Evolutionary conservation across 2,888 invertebrate species (phyloP).

Genomic region (Tricholauxania praeusta): DNA sequence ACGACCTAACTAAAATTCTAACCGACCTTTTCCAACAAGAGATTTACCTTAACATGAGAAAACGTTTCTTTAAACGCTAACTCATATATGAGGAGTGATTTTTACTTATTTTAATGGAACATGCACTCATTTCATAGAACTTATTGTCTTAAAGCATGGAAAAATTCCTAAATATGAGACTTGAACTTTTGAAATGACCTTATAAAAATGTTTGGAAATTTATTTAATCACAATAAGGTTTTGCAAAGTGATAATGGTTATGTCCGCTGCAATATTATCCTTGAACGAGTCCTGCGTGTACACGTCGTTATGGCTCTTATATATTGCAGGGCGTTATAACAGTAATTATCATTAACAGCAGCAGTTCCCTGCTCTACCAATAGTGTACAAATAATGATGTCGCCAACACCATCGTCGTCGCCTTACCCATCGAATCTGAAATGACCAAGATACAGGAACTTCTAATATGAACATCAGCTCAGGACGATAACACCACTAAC

Average conservation of each 20-base stretch:
- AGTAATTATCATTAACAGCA: conserved; percentile 58
- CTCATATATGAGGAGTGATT: too few relatives aligned
- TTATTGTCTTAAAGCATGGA: too few relatives aligned
- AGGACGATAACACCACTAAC: not conserved
- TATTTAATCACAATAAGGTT: too few relatives aligned
- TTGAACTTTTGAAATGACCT: too few relatives aligned
- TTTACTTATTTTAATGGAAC: too few relatives aligned
- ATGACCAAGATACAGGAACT: conserved; percentile 18
- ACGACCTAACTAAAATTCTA: too few relatives aligned
- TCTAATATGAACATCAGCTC: conserved; percentile 17
- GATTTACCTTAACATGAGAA: too few relatives aligned
- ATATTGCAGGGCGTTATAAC: conserved; percentile 37
- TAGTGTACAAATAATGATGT: conserved; percentile 24
- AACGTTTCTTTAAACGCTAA: too few relatives aligned
- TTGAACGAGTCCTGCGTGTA: not conserved
- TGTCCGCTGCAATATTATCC: conserved; percentile 14
- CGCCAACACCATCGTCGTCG: conserved; percentile 18
- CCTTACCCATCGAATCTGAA: conserved; percentile 6
- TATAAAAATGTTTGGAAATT: too few relatives aligned
- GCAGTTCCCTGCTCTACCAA: conserved; percentile 48
- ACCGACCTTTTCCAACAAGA: too few relatives aligned
- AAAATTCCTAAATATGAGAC: too few relatives aligned
- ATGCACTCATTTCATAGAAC: too few relatives aligned
- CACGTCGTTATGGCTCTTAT: not conserved
- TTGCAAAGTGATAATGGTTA: conserved; percentile 13